These are phyloP conservation scores for Leptogaster cylindrica DNA, from an alignment of 2,888 invertebrate species.

Conservation along the genomic window DNA sequence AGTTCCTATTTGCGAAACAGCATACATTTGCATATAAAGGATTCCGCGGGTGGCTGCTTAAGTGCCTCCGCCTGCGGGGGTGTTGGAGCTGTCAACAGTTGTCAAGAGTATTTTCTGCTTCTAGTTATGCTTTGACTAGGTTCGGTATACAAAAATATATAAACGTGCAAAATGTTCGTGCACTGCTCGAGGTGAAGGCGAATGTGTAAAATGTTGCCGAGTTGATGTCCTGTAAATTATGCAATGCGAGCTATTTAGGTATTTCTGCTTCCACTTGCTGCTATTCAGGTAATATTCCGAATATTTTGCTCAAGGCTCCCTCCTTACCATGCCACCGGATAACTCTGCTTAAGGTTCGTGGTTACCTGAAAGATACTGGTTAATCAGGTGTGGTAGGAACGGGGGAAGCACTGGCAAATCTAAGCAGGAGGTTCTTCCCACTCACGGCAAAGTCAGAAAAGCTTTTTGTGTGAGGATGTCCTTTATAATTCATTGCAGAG, in stretches of 20 bases:
- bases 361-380: too few species aligned
- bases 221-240: constrained; percentile 30
- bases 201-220: constrained; percentile 29
- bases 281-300: too few species aligned
- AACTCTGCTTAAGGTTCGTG: too few species aligned
- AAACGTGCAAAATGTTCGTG: constrained; percentile 14
- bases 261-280: too few species aligned
- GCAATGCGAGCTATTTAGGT: constrained; percentile 16
- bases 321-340: too few species aligned
- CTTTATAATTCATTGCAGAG: too few species aligned
- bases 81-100: constrained; percentile 35
- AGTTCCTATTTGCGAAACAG: constrained; percentile 10
- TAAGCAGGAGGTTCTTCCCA: too few species aligned
- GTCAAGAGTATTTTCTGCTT: constrained; percentile 26
- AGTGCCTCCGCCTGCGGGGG: not conserved
- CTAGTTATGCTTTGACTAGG: not conserved
- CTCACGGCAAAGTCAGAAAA: too few species aligned
- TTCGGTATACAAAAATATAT: not conserved
- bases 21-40: constrained; percentile 35
- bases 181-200: constrained; percentile 21
- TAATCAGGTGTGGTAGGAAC: too few species aligned
- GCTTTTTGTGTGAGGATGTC: too few species aligned
- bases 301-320: too few species aligned
- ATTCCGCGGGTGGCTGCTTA: constrained; percentile 1
- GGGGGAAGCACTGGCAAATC: too few species aligned